phyloP scores from a whole-genome alignment of 2,113 vertebrate species.

The Spea bombifrons region DNA sequence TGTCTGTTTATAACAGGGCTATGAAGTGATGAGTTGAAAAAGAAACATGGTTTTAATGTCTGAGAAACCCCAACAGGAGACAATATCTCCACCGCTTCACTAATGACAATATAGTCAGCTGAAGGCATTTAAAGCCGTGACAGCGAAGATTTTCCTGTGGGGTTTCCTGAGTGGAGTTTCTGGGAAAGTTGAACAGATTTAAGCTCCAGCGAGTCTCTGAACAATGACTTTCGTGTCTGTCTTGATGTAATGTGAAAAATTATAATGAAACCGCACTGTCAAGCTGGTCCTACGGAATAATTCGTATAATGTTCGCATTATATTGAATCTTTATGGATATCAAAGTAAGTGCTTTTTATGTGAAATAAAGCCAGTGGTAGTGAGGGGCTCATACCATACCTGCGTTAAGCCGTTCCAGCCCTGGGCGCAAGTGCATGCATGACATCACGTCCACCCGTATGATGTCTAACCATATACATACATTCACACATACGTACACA shows the following conservation, averaged over 20 bases:
- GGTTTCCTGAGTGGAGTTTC: constrained; percentile 13
- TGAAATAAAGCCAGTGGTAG: too few relatives aligned
- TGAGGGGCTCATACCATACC: too few relatives aligned
- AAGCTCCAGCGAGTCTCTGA: constrained; percentile 3
- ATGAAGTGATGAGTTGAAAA: constrained; percentile 12
- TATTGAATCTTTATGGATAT: background rate
- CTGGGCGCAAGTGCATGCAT: too few relatives aligned
- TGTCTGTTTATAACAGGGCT: constrained; percentile 3
- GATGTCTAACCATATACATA: too few relatives aligned
- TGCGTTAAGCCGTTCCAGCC: too few relatives aligned
- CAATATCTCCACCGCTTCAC: background rate
- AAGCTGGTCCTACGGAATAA: background rate
- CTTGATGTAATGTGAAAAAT: background rate
- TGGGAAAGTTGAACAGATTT: constrained; percentile 15
- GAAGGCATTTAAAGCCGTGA: constrained; percentile 21
- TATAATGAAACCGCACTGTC: background rate
- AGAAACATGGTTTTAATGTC: background rate
- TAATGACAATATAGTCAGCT: constrained; percentile 30
- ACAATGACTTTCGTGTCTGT: background rate
- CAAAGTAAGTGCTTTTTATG: too few relatives aligned
- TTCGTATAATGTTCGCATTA: background rate
- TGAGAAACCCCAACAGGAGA: constrained; percentile 6
- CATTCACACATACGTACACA: too few relatives aligned
- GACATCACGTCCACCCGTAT: too few relatives aligned
- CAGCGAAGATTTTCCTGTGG: constrained; percentile 22